These are phyloP conservation scores for Apocheima hispidaria DNA, from an alignment of 2,888 invertebrate genomes.

Conservation along the genomic window DNA sequence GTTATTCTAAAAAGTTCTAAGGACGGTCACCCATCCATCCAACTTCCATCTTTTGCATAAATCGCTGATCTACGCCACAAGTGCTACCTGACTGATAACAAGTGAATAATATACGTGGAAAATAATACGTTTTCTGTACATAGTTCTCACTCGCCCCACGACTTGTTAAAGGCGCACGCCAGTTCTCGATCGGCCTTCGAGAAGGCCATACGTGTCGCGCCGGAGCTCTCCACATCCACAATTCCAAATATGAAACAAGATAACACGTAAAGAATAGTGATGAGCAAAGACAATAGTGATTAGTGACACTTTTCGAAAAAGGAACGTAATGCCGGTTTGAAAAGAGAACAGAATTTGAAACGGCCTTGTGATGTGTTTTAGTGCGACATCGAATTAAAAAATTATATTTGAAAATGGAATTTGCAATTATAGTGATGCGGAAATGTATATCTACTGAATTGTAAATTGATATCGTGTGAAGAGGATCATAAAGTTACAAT, in stretches of 20 bases:
- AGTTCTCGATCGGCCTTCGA: slow-evolving; percentile 35
- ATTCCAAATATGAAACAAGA: slow-evolving; percentile 50
- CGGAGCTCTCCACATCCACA: slow-evolving; percentile 16
- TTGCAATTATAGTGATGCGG: slow-evolving; percentile 26
- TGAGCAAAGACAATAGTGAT: slow-evolving; percentile 57
- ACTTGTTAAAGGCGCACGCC: slow-evolving; percentile 13
- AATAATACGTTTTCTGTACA: slow-evolving; percentile 26
- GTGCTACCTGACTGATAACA: slow-evolving; percentile 50
- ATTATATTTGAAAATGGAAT: slow-evolving; percentile 36
- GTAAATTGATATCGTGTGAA: slow-evolving; percentile 28
- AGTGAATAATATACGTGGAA: slow-evolving; percentile 37
- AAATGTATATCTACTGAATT: slow-evolving; percentile 26
- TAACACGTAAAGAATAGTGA: slow-evolving; percentile 55
- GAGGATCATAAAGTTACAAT: slow-evolving; percentile 29
- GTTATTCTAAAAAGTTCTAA: too few species aligned
- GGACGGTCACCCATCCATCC: too few species aligned
- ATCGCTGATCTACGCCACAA: neutral
- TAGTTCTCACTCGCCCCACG: slow-evolving; percentile 24
- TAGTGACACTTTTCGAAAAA: slow-evolving; percentile 52
- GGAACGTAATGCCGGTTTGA: slow-evolving; percentile 42
- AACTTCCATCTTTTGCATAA: too few species aligned
- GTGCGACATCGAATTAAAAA: slow-evolving; percentile 27
- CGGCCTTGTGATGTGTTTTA: slow-evolving; percentile 33
- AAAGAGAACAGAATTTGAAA: slow-evolving; percentile 34
- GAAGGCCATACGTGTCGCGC: slow-evolving; percentile 36